These are phyloP conservation scores for Phenganax subtilis DNA, from an alignment of 92 coral and sea anemone genomes.

Conservation along the genomic window DNA sequence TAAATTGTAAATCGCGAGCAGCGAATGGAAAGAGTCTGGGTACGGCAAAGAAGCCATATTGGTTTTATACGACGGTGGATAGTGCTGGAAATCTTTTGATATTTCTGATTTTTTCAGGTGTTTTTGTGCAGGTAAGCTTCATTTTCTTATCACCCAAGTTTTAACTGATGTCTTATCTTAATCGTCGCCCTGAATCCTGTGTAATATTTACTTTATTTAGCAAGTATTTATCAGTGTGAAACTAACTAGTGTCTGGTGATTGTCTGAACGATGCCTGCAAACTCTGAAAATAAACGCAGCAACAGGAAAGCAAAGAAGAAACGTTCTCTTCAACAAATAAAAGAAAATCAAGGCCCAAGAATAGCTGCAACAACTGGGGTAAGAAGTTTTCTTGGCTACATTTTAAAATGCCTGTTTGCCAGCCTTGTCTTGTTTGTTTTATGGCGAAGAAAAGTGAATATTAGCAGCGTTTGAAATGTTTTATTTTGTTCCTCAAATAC, in stretches of 20 bases:
- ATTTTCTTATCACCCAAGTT: not conserved
- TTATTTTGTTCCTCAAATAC: not conserved
- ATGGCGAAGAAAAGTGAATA: not conserved
- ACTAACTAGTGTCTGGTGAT: not conserved
- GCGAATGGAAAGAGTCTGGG: slow-evolving; percentile 22
- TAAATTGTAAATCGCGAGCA: not conserved
- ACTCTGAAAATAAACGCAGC: slow-evolving; percentile 36
- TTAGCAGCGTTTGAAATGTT: not conserved
- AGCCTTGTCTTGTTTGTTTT: slow-evolving; percentile 3
- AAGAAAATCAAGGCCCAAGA: slow-evolving; percentile 23
- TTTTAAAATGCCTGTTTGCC: not conserved
- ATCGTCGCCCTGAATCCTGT: not conserved
- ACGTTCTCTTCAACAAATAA: slow-evolving; percentile 23
- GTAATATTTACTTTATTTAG: not conserved
- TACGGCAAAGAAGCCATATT: slow-evolving; percentile 26
- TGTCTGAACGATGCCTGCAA: slow-evolving; percentile 24
- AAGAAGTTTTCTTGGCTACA: slow-evolving; percentile 11
- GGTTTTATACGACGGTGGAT: slow-evolving; percentile 21
- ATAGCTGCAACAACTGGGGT: slow-evolving; percentile 5
- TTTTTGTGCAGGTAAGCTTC: not conserved
- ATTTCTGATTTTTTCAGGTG: not conserved
- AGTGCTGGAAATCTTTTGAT: not conserved
- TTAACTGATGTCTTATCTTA: not conserved
- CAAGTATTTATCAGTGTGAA: not conserved
- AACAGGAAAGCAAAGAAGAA: slow-evolving; percentile 35